Percentiles rank a stretch among this genome's conserved stretches.
These are phyloP conservation scores for Microtus obscurus DNA, from an alignment of 2,797 vertebrate genomes.

Conservation along the genomic window DNA sequence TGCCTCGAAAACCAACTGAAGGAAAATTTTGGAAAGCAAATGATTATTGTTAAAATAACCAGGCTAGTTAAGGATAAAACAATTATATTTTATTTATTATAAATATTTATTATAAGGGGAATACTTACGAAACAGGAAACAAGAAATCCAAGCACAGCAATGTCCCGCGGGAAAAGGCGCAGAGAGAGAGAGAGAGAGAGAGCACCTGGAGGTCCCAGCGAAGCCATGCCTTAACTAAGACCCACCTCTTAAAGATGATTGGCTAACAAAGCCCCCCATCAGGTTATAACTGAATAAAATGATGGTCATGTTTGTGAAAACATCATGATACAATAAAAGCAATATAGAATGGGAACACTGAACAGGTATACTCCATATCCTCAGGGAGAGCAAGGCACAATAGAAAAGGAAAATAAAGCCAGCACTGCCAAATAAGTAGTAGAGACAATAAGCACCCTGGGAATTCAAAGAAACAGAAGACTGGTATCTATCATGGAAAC, in stretches of 20 bases:
- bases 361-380: conserved; percentile 53
- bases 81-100: no score
- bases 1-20: conserved; percentile 56
- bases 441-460: conserved; percentile 59
- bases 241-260: no score
- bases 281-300: conserved; percentile 25
- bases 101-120: no score
- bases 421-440: conserved; percentile 38
- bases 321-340: conserved; percentile 37
- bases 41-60: neutral
- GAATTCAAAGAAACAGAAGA: conserved; percentile 69
- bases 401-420: conserved; percentile 66
- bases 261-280: no score
- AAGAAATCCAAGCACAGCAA: no score
- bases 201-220: no score
- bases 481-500: neutral
- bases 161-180: no score
- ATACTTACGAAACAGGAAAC: no score
- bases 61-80: no score
- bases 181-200: no score
- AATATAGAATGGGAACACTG: conserved; percentile 17
- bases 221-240: no score
- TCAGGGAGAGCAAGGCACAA: conserved; percentile 54
- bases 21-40: conserved; percentile 55
- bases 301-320: conserved; percentile 59